Evolutionary conservation across 2,797 vertebrate species (phyloP).

Genomic region (Aeoliscus strigatus): DNA sequence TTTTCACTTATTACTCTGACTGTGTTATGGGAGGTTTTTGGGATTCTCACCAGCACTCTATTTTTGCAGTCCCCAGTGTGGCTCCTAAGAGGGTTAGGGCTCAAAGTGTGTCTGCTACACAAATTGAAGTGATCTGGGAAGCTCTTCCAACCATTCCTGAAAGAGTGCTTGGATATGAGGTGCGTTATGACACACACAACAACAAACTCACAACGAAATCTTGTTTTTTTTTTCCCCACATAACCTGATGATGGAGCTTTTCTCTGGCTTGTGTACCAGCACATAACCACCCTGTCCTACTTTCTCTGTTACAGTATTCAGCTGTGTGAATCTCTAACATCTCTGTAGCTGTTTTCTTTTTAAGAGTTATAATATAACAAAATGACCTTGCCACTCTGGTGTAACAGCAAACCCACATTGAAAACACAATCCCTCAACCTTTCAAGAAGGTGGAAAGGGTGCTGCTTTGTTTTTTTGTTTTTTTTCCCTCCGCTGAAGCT

Average conservation of each 20-base stretch:
- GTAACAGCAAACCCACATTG: constrained; percentile 16
- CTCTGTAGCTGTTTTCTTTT: constrained; percentile 12
- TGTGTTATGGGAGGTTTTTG: constrained; percentile 44
- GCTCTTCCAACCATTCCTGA: constrained; percentile 79
- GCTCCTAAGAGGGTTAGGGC: constrained; percentile 79
- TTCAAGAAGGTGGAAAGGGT: constrained; percentile 60
- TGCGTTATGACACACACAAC: constrained; percentile 48
- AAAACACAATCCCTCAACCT: constrained; percentile 29
- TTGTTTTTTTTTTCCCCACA: constrained; percentile 5
- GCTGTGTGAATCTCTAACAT: constrained; percentile 1
- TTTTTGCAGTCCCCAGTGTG: constrained; percentile 81
- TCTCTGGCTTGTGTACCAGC: constrained; percentile 18
- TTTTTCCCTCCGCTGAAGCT: constrained; percentile 28
- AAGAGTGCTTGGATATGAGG: constrained; percentile 92
- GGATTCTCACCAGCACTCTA: constrained; percentile 49
- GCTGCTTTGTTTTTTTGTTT: constrained; percentile 44
- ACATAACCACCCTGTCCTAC: constrained; percentile 3
- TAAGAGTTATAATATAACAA: constrained; percentile 17
- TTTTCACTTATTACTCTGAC: constrained; percentile 57
- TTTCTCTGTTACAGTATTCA: background rate
- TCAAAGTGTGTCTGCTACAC: constrained; percentile 82
- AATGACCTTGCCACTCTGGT: constrained; percentile 18
- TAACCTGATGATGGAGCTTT: constrained; percentile 23
- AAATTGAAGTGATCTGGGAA: constrained; percentile 87
- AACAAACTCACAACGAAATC: constrained; percentile 17